Evolutionary conservation across 2,113 vertebrate species (phyloP), one percentile per base, ranked within the genome.

Genomic region (Rhineura floridana): DNA sequence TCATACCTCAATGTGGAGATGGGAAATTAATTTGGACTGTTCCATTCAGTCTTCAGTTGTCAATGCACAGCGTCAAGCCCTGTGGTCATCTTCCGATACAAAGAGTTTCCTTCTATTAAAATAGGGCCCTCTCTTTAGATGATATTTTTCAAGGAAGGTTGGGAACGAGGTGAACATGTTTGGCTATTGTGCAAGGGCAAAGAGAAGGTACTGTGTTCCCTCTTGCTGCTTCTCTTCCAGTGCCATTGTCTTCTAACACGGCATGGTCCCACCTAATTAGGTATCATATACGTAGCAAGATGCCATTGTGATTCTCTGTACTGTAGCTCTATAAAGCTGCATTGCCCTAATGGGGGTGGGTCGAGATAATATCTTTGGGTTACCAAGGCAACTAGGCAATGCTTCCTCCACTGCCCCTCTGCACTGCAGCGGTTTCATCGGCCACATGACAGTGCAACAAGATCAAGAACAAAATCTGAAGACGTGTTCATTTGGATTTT

Each of bases 41-140:
- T 59, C 55, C 55, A 59, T 19, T 59, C 17, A 59, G n/a, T n/a
- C n/a, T n/a, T n/a, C 55, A 59, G 55, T 59, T 59, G 15, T 59
- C 55, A 59, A 19, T 59, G 55, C 55, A 59, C 19, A 59, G 55
- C 21, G 15, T 59, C 55, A 59, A 84, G 91, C 91, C 80, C 84
- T 94, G 91, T 92, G 89, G 86, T 91, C 87, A 73, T 3, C 52
- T 84, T 8, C 83, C 78, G 50, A 36, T 55, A 52, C 21, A 59
- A 80, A 77, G 23, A 42, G 36, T 73, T 73, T 73, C 39, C 17
- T 33, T 42, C 72, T 73, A 73, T 73, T 73, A 21, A 19, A 73
- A 23, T n/a, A n/a, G 36, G 42, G 8, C 28, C 28, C 10, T 25
- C 28, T 8, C 28, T 77, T 76, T 76, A 8, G 28, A 28, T 76